Conservation (phyloP, 2,888 invertebrate species). For the Acleris holmiana region DNA sequence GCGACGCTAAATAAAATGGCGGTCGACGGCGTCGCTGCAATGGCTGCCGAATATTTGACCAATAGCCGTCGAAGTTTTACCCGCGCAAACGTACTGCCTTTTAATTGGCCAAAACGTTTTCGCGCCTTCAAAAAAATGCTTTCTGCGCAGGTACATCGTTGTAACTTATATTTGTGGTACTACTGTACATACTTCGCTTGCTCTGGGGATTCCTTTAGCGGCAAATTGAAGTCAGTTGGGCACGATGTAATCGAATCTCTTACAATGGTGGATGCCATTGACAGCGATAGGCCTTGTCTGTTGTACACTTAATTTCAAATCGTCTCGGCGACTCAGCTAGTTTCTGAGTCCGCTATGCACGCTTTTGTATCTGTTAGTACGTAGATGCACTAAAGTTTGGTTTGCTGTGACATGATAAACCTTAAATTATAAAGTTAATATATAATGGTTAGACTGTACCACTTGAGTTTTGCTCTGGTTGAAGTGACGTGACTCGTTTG, state of each 20-base stretch:
- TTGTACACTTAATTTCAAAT: constrained; percentile 50
- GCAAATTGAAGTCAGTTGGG: too few relatives aligned
- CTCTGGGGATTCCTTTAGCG: too few relatives aligned
- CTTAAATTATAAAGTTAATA: not conserved
- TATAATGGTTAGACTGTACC: not conserved
- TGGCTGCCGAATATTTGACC: too few relatives aligned
- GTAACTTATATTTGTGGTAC: too few relatives aligned
- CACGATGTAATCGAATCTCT: constrained; percentile 4
- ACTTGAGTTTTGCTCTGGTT: not conserved
- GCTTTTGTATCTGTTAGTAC: constrained; percentile 59
- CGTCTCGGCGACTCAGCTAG: constrained; percentile 78
- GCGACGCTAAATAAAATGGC: too few relatives aligned
- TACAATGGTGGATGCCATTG: not conserved
- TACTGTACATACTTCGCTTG: too few relatives aligned
- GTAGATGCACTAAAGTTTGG: constrained; percentile 22
- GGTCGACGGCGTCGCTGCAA: too few relatives aligned
- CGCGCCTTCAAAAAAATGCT: too few relatives aligned
- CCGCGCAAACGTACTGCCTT: too few relatives aligned
- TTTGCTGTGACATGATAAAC: constrained; percentile 6
- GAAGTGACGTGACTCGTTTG: not conserved
- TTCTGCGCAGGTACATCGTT: too few relatives aligned
- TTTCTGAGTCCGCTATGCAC: constrained; percentile 77
- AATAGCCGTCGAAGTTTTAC: too few relatives aligned
- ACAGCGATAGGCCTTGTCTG: constrained; percentile 49
- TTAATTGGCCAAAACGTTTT: too few relatives aligned